Base-by-base conservation (phyloP, 2,888 invertebrate species). In the Sepioteuthis lessoniana region DNA sequence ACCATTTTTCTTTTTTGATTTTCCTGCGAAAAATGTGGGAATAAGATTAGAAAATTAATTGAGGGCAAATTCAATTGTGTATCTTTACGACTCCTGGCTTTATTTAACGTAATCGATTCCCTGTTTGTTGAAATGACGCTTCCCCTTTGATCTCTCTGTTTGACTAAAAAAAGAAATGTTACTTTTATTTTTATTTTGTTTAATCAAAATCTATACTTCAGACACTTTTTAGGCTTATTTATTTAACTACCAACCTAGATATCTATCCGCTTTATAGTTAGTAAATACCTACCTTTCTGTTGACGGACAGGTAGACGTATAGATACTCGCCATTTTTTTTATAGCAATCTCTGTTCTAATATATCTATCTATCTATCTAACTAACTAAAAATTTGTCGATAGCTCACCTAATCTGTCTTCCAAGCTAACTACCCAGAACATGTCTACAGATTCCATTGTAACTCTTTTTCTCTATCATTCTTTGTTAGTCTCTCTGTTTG, bases 11-110 rank as follows among this genome's bases (percentile, higher is more conserved):
- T 13, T n/a, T n/a, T 35, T n/a, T 35, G n/a, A 76, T 76, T 76
- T 35, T 10, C n/a, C 4, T 76, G n/a, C 35, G 76, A 76, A 76
- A 76, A 76, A 5, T 76, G n/a, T 19, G n/a, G n/a, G 76, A 76
- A 76, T 76, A 76, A 76, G 76, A 76, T 76, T 76, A 76, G 76
- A 76, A 76, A n/a, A n/a, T 76, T 76, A n/a, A n/a, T n/a, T 76
- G n/a, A n/a, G 13, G 76, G 76, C 3, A 35, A 76, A 76, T 76
- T 76, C n/a, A n/a, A n/a, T 76, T 76, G 76, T 76, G n/a, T n/a
- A 76, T 76, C n/a, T 35, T 35, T n/a, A 76, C n/a, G n/a, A 35
- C n/a, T n/a, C n/a, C n/a, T 76, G 76, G 76, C 35, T 76, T 35
- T 19, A 19, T 76, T 76, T 13, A 1, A 76, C 76, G 76, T 16